Conservation (phyloP, 2,888 invertebrate species). For the Limnephilus rhombicus region DNA sequence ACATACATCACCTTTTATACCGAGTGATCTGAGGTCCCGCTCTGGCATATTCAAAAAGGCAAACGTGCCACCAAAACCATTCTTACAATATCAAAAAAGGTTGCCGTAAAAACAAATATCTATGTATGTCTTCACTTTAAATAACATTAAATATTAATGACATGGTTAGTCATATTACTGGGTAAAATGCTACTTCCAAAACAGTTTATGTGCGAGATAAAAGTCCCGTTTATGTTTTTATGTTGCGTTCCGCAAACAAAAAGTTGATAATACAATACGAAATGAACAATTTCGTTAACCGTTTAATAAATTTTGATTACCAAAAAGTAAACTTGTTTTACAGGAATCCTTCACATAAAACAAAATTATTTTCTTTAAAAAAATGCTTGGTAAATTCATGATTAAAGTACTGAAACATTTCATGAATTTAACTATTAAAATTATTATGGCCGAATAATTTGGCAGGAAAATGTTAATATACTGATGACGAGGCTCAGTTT, state of each 20-base stretch:
- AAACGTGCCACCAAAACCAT: too few species aligned
- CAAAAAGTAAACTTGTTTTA: slow-evolving; percentile 14
- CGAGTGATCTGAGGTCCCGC: too few species aligned
- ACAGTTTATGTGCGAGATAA: background rate
- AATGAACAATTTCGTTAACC: background rate
- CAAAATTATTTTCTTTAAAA: background rate
- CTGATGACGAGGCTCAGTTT: background rate
- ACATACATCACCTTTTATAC: too few species aligned
- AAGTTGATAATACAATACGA: background rate
- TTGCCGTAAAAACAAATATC: background rate
- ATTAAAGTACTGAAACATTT: background rate
- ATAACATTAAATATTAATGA: background rate
- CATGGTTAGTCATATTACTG: background rate
- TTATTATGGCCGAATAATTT: background rate
- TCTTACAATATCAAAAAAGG: background rate
- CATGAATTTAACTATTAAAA: background rate
- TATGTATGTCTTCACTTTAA: background rate
- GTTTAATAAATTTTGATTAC: slow-evolving; percentile 12
- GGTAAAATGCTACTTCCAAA: background rate
- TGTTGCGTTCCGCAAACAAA: background rate
- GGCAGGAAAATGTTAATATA: background rate
- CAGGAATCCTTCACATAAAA: background rate
- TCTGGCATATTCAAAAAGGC: too few species aligned
- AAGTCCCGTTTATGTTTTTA: background rate
- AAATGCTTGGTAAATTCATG: background rate